Evolutionary conservation across 2,113 vertebrate species (phyloP).

Genomic region (Muntiacus muntjak): DNA sequence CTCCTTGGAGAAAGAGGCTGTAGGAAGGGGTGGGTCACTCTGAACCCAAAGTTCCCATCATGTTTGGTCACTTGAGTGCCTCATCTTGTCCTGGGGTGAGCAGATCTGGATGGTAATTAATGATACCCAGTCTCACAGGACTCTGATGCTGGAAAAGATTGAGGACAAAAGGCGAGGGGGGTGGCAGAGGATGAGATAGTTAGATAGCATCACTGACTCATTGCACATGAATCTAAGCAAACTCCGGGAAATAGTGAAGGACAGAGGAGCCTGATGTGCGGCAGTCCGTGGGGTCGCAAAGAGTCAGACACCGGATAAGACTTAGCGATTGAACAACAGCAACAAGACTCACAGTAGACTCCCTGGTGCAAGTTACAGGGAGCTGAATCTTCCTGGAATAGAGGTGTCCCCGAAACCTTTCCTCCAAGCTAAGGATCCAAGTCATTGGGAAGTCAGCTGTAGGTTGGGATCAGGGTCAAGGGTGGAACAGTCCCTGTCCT

Average conservation of each 20-base stretch:
- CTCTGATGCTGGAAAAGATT: not conserved
- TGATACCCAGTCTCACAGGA: not conserved
- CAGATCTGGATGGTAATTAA: not conserved
- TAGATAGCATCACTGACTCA: not conserved
- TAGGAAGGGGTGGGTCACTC: not conserved
- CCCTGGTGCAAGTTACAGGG: not conserved
- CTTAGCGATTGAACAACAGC: not conserved
- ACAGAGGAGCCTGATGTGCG: not conserved
- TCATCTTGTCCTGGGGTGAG: not conserved
- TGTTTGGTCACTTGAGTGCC: not conserved
- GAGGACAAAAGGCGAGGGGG: not conserved
- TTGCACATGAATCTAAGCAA: not conserved
- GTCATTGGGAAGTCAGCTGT: not conserved
- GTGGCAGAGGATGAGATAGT: not conserved
- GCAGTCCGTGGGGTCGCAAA: not conserved
- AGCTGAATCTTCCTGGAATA: not conserved
- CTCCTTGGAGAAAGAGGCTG: not conserved
- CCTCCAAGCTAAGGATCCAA: not conserved
- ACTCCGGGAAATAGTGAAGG: not conserved
- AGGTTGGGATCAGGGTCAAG: not conserved
- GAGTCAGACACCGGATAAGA: not conserved
- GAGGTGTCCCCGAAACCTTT: not conserved
- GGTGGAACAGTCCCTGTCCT: not conserved
- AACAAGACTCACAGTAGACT: not conserved
- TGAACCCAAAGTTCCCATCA: not conserved